phyloP scores from a whole-genome alignment of 2,888 invertebrate genomes.

The Philonicus albiceps region DNA sequence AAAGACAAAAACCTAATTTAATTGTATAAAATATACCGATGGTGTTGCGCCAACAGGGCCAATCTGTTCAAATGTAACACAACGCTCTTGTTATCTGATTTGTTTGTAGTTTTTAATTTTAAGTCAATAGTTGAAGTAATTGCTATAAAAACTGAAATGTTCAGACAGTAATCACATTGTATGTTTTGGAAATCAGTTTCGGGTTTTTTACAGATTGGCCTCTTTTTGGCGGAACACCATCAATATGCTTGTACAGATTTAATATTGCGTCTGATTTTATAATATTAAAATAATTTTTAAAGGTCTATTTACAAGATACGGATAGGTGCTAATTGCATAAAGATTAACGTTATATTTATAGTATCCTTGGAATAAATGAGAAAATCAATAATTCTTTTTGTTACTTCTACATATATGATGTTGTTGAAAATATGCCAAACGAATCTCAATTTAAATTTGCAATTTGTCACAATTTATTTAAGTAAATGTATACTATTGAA shows the following conservation, averaged over 20 bases:
- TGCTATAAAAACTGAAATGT: no score
- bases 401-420: background rate
- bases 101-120: no score
- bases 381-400: background rate
- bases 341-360: background rate
- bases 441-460: background rate
- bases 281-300: background rate
- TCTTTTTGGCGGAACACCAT: no score
- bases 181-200: no score
- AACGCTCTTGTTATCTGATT: no score
- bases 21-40: background rate
- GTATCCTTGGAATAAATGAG: background rate
- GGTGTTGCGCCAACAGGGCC: no score
- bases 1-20: background rate
- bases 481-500: background rate
- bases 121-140: no score
- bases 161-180: no score
- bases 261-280: background rate
- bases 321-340: background rate
- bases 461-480: background rate
- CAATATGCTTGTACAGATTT: background rate
- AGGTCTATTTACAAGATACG: background rate
- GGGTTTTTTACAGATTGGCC: no score
- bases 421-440: background rate
- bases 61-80: no score